Conservation (phyloP, 2,113 vertebrate genomes). For the Columba janthina region DNA sequence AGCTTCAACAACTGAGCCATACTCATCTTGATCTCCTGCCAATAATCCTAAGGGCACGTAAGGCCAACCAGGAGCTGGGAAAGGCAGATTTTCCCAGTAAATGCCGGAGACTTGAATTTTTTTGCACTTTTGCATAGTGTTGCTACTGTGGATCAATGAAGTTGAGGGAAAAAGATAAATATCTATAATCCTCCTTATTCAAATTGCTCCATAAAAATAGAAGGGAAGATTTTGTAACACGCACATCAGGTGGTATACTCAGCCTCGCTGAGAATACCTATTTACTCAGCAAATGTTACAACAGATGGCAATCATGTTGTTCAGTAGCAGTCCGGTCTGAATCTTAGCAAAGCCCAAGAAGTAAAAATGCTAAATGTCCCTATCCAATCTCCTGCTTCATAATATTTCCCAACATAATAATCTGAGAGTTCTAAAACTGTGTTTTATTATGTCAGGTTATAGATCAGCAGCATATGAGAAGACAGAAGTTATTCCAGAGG, state of each 20-base stretch:
- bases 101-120: background rate
- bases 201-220: background rate
- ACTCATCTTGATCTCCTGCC: background rate
- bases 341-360: background rate
- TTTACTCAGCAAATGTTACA: constrained; percentile 13
- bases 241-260: background rate
- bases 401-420: background rate
- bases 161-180: background rate
- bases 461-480: constrained; percentile 1
- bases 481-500: background rate
- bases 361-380: background rate
- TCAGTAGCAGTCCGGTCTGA: background rate
- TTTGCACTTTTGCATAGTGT: background rate
- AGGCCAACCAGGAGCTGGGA: background rate
- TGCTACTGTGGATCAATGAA: background rate
- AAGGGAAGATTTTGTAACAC: background rate
- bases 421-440: background rate
- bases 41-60: background rate
- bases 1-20: background rate
- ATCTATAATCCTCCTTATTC: background rate
- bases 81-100: background rate
- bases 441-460: background rate
- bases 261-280: background rate
- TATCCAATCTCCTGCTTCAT: background rate
- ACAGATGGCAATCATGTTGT: constrained; percentile 30